Evolutionary conservation across 2,888 invertebrate species (phyloP), one percentile per base, ranked within the genome.

Genomic region (Drosophila peninsularis): DNA sequence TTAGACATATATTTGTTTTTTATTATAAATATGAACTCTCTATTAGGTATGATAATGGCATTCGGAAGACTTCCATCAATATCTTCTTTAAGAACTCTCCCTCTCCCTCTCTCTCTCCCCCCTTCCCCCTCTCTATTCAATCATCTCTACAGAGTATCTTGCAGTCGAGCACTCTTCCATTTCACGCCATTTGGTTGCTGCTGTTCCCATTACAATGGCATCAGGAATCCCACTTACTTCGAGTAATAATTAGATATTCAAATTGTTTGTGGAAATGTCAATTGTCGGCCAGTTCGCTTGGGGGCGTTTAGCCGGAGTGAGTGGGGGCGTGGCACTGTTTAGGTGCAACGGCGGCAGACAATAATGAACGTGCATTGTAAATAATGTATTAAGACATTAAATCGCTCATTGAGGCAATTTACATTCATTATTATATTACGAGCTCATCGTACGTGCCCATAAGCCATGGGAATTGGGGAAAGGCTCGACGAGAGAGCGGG

Each of bases 321-420:
- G 67, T 55, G 76, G 60, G 63, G 75, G 79, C 75, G 79, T 68
- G 76, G 66, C 61, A 27, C 5, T 34, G 49, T 49, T 32, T 56
- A 62, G 41, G 47, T 57, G 47, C 71, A 66, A 36, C 58, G 44
- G 69, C 75, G 55, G 69, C 56, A 53, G 27, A 53, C 52, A 37
- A 57, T 55, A 71, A 60, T 63, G 78, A 70, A 86, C 87, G 72
- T 82, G 80, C 74, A 85, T 69, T 87, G 73, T 81, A 83, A 80
- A 79, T 80, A 88, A 71, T 81, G 80, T 80, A 90, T 90, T 90
- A 87, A 90, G 90, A 80, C 89, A 90, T 90, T 90, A 90, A 90
- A 87, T 90, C 90, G 89, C 82, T 90, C 89, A 88, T 84, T 88
- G 81, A 74, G 72, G 82, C 80, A 89, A 89, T 89, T 89, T 86